Conservation (phyloP, 1,140 invertebrate genomes). For the Drosophila novamexicana region DNA sequence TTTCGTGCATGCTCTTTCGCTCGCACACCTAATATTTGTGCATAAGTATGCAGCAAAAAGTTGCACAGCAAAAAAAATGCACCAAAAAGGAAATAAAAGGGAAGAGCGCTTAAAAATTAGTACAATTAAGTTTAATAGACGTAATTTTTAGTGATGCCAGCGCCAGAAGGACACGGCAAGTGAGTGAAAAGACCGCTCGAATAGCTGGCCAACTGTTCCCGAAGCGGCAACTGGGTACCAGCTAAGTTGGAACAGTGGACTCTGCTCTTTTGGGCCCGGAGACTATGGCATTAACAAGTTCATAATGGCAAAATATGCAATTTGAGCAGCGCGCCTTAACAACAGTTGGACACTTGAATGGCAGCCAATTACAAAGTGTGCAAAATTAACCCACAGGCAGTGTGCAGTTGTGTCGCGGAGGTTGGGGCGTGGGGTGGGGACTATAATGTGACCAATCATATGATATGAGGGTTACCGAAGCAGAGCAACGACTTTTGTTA, state of each 20-base stretch:
- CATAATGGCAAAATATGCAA: constrained; percentile 71
- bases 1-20: neutral
- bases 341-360: constrained; percentile 71
- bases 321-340: constrained; percentile 45
- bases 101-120: constrained; percentile 65
- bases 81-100: constrained; percentile 10
- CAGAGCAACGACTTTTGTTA: constrained; percentile 18
- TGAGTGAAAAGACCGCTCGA: neutral
- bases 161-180: neutral
- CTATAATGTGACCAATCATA: neutral
- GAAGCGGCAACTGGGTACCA: neutral
- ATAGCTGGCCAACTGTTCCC: constrained; percentile 9
- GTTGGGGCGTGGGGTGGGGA: no score
- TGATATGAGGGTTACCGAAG: constrained; percentile 17
- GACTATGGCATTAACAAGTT: constrained; percentile 60
- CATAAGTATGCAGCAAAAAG: constrained; percentile 60
- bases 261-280: neutral
- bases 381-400: constrained; percentile 8
- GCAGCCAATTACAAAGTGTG: constrained; percentile 55
- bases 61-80: constrained; percentile 6
- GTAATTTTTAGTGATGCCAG: constrained; percentile 68
- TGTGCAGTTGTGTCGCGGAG: neutral
- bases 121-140: constrained; percentile 79
- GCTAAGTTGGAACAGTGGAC: neutral
- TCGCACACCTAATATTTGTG: constrained; percentile 56